Evolutionary conservation across 2,113 vertebrate species (phyloP), one percentile per base, ranked within the genome.

Genomic region (Notiomystis cincta): DNA sequence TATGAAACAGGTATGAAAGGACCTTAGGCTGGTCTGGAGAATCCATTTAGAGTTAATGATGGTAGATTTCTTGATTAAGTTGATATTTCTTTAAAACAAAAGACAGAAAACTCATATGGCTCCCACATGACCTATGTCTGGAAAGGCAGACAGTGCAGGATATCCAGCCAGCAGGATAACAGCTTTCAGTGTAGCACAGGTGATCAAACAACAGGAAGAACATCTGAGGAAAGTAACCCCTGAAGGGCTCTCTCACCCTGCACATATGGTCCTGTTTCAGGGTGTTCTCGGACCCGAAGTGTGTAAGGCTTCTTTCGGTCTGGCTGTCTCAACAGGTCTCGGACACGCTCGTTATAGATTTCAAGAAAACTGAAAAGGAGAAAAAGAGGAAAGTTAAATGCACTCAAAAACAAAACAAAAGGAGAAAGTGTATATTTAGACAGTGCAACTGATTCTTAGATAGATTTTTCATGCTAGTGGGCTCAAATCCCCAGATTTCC

Each of bases 301-400:
- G 98, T 98, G 15, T 97, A 97, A 50, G 98, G 98, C 80, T 99
- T 99, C 95, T 99, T 99, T 95, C 94, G 96, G 77, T 98, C 98
- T 42, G 98, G 96, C 48, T 97, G 97, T 48, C 98, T 98, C 69
- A 99, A 95, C 78, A 99, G 95, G 97, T 99, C 99, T 65, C 99
- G 97, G 9, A 99, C 99, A 5, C 98, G 99, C 91, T 99, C 99
- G 5, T 99, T 99, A 89, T 99, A 99, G 97, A 99, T 99, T 98
- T 99, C 99, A 88, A 99, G 98, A 94, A 99, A 99, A 96, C 99
- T 99, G 94, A 48, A 94, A 57, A 84, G 40, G 1, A 78, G 45
- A 16, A 37, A 31, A 66, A 57, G 51, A 45, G 27, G 18, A 44
- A 57, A 27, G 11, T 24, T 50, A 78, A 87, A 80, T 35, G 31